Evolutionary conservation across 2,797 vertebrate species (phyloP), one percentile per base, ranked within the genome.

Genomic region (Dryobates pubescens): DNA sequence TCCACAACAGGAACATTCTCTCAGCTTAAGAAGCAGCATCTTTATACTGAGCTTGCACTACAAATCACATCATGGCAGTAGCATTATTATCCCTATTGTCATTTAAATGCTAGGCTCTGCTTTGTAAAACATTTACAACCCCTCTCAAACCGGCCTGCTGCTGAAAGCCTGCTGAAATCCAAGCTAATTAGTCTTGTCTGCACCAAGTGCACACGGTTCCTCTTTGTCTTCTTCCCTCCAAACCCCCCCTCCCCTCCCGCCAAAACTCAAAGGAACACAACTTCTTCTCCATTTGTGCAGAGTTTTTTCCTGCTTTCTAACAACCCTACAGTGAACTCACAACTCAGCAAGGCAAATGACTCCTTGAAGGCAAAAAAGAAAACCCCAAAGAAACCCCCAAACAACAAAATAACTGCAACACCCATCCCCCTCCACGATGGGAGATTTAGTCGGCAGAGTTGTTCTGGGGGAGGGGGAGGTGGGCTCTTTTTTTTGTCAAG

Each of bases 111-210:
- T 16, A 43, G 41, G 5, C 41, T 67, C 29, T 74, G 81, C n/a
- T 93, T 90, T 5, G 82, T 83, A 67, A 93, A 96, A 96, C 95
- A 96, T 96, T 96, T 97, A 96, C 84, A 96, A 94, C 85, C 86
- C 65, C 82, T 91, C 86, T 92, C 78, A 91, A 96, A 93, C 3
- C 72, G 73, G 70, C 77, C 30, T 67, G 38, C 62, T 88, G 47
- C 62, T 88, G 47, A 90, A 82, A 78, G 82, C 63, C 81, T 89
- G 91, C 29, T 45, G 58, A 96, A 95, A 90, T 89, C 34, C 82
- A 92, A 93, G 43, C 69, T 45, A 84, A 73, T 75, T 71, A 88
- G 73, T 62, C 58, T 43, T 76, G 43, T 26, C 64, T n/a, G 72
- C 88, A 95, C 45, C 41, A 89, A 88, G n/a, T 63, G 74, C 82